Conservation (phyloP, 2,888 invertebrate species). For the Andrena praecox region DNA sequence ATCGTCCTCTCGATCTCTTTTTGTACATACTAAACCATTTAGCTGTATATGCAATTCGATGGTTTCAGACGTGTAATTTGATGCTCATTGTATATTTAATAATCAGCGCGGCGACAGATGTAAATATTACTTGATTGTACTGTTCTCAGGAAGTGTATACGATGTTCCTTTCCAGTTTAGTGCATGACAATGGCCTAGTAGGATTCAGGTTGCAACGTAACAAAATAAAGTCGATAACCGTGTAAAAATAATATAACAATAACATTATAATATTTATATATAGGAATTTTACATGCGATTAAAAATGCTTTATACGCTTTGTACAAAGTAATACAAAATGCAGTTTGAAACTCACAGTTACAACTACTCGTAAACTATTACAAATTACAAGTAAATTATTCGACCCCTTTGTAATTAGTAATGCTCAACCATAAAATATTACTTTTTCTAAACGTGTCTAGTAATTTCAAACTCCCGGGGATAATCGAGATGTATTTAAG, state of each 20-base stretch:
- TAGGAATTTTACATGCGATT: slow-evolving; percentile 41
- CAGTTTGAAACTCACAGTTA: slow-evolving; percentile 30
- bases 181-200: not conserved
- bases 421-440: slow-evolving; percentile 18
- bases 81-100: not conserved
- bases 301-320: slow-evolving; percentile 45
- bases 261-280: slow-evolving; percentile 36
- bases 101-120: not conserved
- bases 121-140: slow-evolving; percentile 21
- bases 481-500: slow-evolving; percentile 56
- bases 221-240: slow-evolving; percentile 32
- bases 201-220: slow-evolving; percentile 20
- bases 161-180: slow-evolving; percentile 33
- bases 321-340: slow-evolving; percentile 58
- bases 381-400: slow-evolving; percentile 31
- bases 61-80: not conserved
- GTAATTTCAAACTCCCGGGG: slow-evolving; percentile 18
- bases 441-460: slow-evolving; percentile 15
- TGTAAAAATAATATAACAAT: slow-evolving; percentile 45
- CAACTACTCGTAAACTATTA: slow-evolving; percentile 27
- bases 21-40: slow-evolving; percentile 3
- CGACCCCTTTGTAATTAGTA: not conserved
- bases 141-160: slow-evolving; percentile 20
- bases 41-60: slow-evolving; percentile 5
- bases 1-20: not conserved